Evolutionary conservation across 2,113 vertebrate genomes (phyloP).

Genomic region (Blennius ocellaris): DNA sequence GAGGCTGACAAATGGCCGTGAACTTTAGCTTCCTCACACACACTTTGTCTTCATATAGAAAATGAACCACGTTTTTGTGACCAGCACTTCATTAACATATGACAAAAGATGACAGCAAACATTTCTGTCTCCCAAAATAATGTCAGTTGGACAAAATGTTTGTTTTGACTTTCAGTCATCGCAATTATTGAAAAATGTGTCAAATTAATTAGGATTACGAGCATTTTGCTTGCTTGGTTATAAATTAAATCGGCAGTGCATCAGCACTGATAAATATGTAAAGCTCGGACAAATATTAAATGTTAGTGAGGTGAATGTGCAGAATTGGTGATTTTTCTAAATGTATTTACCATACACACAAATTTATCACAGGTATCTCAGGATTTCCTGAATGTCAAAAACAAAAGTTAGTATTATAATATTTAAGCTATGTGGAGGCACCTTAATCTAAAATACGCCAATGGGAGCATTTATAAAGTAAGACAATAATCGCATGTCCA

Average conservation of each 20-base stretch:
- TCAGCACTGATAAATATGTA: not conserved
- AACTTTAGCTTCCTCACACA: not conserved
- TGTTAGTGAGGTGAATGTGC: not conserved
- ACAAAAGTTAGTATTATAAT: not conserved
- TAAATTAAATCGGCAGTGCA: constrained; percentile 1
- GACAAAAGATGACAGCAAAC: not conserved
- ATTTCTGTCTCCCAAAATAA: not conserved
- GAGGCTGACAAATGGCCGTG: not conserved
- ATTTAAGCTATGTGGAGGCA: not conserved
- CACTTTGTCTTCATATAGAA: not conserved
- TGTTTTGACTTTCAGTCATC: no score
- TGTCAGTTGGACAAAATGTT: no score
- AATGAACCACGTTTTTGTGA: not conserved
- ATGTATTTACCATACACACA: not conserved
- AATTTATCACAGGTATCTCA: not conserved
- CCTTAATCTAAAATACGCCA: not conserved
- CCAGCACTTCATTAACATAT: not conserved
- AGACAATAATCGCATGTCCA: no score
- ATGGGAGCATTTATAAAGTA: not conserved
- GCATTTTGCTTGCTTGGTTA: constrained; percentile 14
- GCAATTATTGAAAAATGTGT: not conserved
- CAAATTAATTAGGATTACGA: not conserved
- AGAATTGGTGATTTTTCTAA: constrained; percentile 18
- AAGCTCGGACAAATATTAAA: constrained; percentile 16
- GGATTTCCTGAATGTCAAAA: constrained; percentile 3